These are phyloP conservation scores for Anomalospiza imberbis DNA, from an alignment of 2,797 vertebrate genomes.

Conservation along the genomic window DNA sequence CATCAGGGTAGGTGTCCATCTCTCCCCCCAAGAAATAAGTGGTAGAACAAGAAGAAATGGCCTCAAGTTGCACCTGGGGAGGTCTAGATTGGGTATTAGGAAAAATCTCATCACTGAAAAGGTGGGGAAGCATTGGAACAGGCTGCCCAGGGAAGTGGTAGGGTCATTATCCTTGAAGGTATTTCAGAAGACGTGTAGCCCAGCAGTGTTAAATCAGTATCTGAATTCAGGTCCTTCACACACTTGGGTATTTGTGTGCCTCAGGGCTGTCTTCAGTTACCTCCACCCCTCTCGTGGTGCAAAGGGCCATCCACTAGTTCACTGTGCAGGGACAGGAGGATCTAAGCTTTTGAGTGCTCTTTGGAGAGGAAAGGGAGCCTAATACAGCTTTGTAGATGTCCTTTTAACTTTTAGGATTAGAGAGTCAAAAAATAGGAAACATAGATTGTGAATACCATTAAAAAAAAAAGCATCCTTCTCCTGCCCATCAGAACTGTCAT, in stretches of 20 bases:
- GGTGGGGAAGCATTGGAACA: background rate
- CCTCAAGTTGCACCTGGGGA: background rate
- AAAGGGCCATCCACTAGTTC: background rate
- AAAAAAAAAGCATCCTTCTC: background rate
- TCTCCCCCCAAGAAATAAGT: background rate
- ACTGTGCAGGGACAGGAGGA: rapidly evolving
- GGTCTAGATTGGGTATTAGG: background rate
- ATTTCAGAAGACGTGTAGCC: background rate
- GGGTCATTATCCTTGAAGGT: no score
- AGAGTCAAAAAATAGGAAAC: background rate
- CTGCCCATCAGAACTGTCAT: background rate
- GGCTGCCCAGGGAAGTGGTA: background rate
- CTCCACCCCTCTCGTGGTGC: background rate
- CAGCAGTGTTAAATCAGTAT: background rate
- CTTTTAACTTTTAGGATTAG: background rate
- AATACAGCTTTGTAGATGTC: background rate
- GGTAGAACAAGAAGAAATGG: background rate
- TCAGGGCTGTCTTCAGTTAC: background rate
- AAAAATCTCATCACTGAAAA: background rate
- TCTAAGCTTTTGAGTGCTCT: background rate
- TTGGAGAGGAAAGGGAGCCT: background rate
- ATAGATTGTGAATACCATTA: background rate
- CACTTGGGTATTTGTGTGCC: rapidly evolving
- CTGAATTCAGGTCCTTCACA: background rate
- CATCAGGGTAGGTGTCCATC: background rate